Base-by-base conservation (phyloP, 2,113 vertebrate genomes). In the Symphodus melops region DNA sequence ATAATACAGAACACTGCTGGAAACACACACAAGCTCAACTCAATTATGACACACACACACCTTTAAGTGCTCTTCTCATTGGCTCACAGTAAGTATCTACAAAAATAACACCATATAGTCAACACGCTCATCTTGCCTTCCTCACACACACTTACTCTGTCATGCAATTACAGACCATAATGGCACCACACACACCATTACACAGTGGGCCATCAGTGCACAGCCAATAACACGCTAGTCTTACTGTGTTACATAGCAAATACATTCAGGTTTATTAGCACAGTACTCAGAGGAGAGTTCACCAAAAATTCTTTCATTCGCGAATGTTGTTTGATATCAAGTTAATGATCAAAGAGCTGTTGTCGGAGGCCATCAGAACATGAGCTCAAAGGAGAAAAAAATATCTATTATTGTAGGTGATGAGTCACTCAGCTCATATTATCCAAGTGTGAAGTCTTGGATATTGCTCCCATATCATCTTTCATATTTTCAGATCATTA, bases 261-360 rank as follows among this genome's bases (percentile, higher is more conserved):
- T 72, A 73, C 36, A 54, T 65, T 68, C 56, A 59, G 37, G n/a
- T 63, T 67, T 49, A 75, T 75, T 82, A 71, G 28, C 28, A 62
- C 68, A 58, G 72, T 57, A 52, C 56, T 63, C 46, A 77, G 74
- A 72, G 1, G 48, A 60, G 28, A 21, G 14, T 9, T 0, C 6
- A 1, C 19, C 41, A 55, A 64, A 17, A 42, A 10, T 71, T 11
- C 21, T 33, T 28, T 64, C 52, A 59, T 75, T 75, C 5, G 49
- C 51, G 72, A 68, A 16, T 65, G 2, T 75, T 33, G 55, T 64
- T 83, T 71, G 82, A 85, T 88, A 62, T 54, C 39, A 86, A 71
- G 54, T 74, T 85, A 86, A 86, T 86, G 79, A 80, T 54, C 42
- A 28, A 9, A 44, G 20, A 20, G 57, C 11, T 21, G 21, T 62